These are phyloP conservation scores for Epinotia nisella DNA, from an alignment of 2,888 invertebrate species.

Conservation along the genomic window DNA sequence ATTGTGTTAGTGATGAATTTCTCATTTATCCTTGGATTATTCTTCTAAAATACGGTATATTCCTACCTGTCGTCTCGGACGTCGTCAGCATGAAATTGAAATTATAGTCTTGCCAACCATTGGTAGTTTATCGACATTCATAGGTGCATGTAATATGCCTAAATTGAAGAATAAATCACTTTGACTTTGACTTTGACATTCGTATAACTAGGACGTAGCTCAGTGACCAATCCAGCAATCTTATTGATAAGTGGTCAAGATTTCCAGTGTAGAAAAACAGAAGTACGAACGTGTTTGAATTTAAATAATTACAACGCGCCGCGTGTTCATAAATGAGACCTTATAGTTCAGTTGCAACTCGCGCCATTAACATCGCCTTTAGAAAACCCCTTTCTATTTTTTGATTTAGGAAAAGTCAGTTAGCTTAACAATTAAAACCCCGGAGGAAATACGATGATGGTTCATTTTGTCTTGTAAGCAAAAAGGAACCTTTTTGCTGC, in stretches of 20 bases:
- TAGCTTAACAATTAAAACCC: constrained; percentile 1
- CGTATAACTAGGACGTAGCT: too few relatives aligned
- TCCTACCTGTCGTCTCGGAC: not conserved
- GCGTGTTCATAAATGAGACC: not conserved
- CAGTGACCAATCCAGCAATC: too few relatives aligned
- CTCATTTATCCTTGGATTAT: constrained; percentile 7
- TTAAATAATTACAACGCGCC: too few relatives aligned
- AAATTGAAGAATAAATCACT: too few relatives aligned
- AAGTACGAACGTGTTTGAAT: too few relatives aligned
- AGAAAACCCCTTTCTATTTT: not conserved
- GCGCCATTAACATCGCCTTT: constrained; percentile 2
- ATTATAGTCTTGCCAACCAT: too few relatives aligned
- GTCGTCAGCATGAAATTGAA: too few relatives aligned
- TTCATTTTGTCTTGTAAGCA: constrained; percentile 1
- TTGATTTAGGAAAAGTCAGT: constrained; percentile 14
- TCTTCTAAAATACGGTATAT: not conserved
- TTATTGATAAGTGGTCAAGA: too few relatives aligned
- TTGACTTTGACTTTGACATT: too few relatives aligned
- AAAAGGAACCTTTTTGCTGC: constrained; percentile 13
- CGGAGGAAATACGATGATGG: constrained; percentile 8
- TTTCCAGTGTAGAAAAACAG: not conserved
- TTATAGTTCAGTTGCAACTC: not conserved
- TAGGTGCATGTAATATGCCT: too few relatives aligned
- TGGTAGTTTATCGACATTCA: too few relatives aligned
- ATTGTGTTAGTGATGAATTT: not conserved